Conservation (phyloP, 2,888 invertebrate genomes). For the Eilema caniola region DNA sequence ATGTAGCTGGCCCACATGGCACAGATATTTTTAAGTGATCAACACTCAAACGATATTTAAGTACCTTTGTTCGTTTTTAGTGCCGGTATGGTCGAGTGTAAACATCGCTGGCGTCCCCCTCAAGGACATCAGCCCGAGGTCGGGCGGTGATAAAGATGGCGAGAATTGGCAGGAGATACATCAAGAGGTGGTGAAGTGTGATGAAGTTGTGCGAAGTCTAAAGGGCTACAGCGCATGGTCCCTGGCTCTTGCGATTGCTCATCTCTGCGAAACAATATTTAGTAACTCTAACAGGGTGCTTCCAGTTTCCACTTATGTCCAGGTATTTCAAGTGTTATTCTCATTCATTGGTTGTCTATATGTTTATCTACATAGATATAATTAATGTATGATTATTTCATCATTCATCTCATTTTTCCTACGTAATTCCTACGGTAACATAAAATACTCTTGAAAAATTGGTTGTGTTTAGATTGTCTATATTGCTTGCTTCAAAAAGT, state of each 20-base stretch:
- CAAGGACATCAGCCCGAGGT: slow-evolving; percentile 85
- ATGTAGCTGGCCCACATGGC: not conserved
- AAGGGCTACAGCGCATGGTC: slow-evolving; percentile 91
- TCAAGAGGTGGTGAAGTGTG: slow-evolving; percentile 29
- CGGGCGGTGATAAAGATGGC: slow-evolving; percentile 89
- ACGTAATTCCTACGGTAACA: too few species aligned
- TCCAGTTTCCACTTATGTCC: slow-evolving; percentile 40
- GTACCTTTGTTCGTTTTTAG: slow-evolving; percentile 21
- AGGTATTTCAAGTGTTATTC: slow-evolving; percentile 23
- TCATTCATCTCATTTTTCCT: too few species aligned
- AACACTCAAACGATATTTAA: not conserved
- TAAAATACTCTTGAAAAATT: too few species aligned
- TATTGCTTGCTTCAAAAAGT: too few species aligned
- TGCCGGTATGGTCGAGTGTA: slow-evolving; percentile 84
- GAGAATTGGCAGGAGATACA: slow-evolving; percentile 89
- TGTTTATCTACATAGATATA: too few species aligned
- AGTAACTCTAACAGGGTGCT: slow-evolving; percentile 44
- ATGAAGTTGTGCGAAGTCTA: slow-evolving; percentile 28
- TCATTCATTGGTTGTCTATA: not conserved
- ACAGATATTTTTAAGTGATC: too few species aligned
- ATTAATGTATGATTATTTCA: too few species aligned
- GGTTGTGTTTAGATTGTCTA: too few species aligned
- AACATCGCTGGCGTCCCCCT: slow-evolving; percentile 92
- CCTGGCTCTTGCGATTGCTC: slow-evolving; percentile 90
- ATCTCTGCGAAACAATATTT: slow-evolving; percentile 88